Base-by-base conservation (phyloP, 2,113 vertebrate species). In the Odocoileus virginianus region DNA sequence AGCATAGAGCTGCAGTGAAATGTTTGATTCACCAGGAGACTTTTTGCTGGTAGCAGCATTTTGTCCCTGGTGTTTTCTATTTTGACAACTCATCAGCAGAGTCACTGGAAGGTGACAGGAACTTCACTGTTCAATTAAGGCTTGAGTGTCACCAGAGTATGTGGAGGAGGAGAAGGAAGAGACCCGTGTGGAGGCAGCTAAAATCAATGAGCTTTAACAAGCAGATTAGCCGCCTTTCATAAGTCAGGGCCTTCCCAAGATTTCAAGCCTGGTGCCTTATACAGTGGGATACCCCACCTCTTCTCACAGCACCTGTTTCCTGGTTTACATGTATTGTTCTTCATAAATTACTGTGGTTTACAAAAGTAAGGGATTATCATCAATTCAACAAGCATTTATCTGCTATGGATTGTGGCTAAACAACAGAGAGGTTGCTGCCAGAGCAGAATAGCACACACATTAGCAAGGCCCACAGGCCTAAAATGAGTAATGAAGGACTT, bases 11-110 rank as follows among this genome's bases (percentile, higher is more conserved):
- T 58, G 3, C 55, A 28, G 9, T 5, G n/a, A 58, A 61, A 27
- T 2, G 3, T 16, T 67, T 30, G 60, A 57, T 47, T 83, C 40
- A 89, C 87, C 43, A 36, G 36, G n/a, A 74, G 60, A 7, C 60
- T 95, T 58, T 85, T 50, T 9, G 25, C 43, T 89, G 57, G 55
- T 55, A 36, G 89, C 47, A 86, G 55, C 50, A 50, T 86, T 96
- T 76, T 60, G 60, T 71, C 60, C 58, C 33, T 28, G 7, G 15
- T 76, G 58, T 60, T 96, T 97, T 55, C 87, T 88, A 7, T 61
- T 55, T 86, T 92, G 94, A 93, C 94, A 96, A 84, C 28, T 97
- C 43, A 96, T 96, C 87, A 84, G 86, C 76, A 93, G 60, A 96
- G 55, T 47, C 23, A 27, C 52, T 85, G 84, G 84, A 85, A 95